Percentiles rank a stretch among this genome's conserved stretches.
phyloP scores from a whole-genome alignment of 2,888 invertebrate species.

The Brenthis ino region DNA sequence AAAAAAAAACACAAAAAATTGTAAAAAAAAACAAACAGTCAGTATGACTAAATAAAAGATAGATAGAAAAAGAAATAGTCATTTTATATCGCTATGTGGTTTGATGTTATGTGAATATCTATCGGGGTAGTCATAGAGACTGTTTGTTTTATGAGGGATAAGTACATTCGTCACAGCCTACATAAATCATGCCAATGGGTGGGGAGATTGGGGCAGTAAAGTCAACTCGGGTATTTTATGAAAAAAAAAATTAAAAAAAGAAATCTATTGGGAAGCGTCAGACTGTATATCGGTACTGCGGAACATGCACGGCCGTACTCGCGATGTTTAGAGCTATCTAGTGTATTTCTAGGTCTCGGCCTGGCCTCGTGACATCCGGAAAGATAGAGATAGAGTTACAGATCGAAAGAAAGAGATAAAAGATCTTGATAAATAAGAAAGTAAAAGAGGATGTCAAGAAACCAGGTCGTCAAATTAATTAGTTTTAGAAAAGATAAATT shows the following conservation, averaged over 20 bases:
- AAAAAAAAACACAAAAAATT: constrained; percentile 54
- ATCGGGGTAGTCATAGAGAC: constrained; percentile 71
- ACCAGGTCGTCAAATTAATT: constrained; percentile 62
- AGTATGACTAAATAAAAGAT: constrained; percentile 81
- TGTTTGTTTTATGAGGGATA: constrained; percentile 79
- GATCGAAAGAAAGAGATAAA: constrained; percentile 38
- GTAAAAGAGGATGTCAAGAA: constrained; percentile 63
- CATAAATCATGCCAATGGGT: constrained; percentile 72
- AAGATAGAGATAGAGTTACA: constrained; percentile 31
- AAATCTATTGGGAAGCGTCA: constrained; percentile 64
- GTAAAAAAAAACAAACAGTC: constrained; percentile 77
- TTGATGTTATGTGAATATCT: constrained; percentile 56
- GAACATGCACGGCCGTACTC: constrained; percentile 67
- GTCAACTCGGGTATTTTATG: constrained; percentile 63
- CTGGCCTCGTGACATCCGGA: constrained; percentile 68
- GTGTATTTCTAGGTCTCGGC: constrained; percentile 48
- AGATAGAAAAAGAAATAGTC: constrained; percentile 75
- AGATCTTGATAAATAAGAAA: constrained; percentile 30
- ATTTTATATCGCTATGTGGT: constrained; percentile 77
- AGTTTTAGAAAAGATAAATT: constrained; percentile 62
- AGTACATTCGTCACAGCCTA: constrained; percentile 80
- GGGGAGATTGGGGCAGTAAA: constrained; percentile 54
- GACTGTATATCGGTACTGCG: constrained; percentile 64
- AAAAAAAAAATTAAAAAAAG: constrained; percentile 41
- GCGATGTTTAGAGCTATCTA: constrained; percentile 55